These are phyloP conservation scores for Bombyx huttoni DNA, from an alignment of 2,888 invertebrate genomes.

Conservation along the genomic window DNA sequence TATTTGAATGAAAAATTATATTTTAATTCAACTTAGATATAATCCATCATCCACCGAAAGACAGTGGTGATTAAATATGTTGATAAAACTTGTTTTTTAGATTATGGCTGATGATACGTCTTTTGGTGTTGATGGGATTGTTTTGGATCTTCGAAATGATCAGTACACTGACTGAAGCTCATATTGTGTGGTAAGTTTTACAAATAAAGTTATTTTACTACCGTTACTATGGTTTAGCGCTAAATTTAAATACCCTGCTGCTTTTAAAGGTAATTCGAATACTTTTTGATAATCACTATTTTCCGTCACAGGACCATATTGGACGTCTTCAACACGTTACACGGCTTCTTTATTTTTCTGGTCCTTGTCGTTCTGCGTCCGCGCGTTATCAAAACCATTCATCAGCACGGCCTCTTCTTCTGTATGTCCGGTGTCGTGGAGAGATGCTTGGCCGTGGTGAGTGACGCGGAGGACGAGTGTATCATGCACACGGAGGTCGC, in stretches of 20 bases:
- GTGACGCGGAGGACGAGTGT: slow-evolving; percentile 63
- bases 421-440: slow-evolving; percentile 37
- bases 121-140: slow-evolving; percentile 77
- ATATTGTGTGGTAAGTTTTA: slow-evolving; percentile 39
- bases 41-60: no score
- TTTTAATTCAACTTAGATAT: no score
- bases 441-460: slow-evolving; percentile 33
- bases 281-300: neutral
- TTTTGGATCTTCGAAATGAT: slow-evolving; percentile 79
- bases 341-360: slow-evolving; percentile 75
- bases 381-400: slow-evolving; percentile 54
- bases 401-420: slow-evolving; percentile 34
- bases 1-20: no score
- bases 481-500: slow-evolving; percentile 47
- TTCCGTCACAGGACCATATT: slow-evolving; percentile 64
- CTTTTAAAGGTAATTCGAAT: neutral
- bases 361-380: slow-evolving; percentile 72
- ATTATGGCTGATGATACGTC: slow-evolving; percentile 71
- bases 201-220: no score
- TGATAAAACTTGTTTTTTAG: slow-evolving; percentile 38
- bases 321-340: slow-evolving; percentile 73
- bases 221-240: no score
- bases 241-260: neutral
- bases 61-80: no score
- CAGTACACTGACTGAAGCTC: slow-evolving; percentile 25